Evolutionary conservation across 2,113 vertebrate species (phyloP).

Genomic region (Cariama cristata): DNA sequence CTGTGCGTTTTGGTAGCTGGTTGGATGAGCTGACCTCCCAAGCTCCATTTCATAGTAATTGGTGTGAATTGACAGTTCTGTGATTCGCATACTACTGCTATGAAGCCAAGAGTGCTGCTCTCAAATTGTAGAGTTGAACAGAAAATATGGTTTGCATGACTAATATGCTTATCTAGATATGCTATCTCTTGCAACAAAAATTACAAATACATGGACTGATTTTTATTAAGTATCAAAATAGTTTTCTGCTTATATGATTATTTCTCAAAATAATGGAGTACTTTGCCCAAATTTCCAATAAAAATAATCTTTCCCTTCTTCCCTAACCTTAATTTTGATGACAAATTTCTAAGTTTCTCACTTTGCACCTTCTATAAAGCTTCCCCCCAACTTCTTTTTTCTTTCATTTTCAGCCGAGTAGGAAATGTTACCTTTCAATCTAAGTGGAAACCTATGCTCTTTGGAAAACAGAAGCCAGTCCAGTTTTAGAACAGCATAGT

Average conservation of each 20-base stretch:
- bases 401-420: not conserved
- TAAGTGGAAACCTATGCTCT: not conserved
- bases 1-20: not conserved
- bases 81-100: not conserved
- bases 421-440: not conserved
- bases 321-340: not conserved
- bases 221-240: slow-evolving; percentile 1
- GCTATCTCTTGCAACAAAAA: not conserved
- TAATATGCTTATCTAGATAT: not conserved
- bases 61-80: not conserved
- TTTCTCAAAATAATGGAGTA: not conserved
- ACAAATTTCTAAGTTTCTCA: not conserved
- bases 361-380: not conserved
- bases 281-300: not conserved
- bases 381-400: not conserved
- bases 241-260: not conserved
- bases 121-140: not conserved
- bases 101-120: not conserved
- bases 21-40: not conserved
- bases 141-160: slow-evolving; percentile 9
- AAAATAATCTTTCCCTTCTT: not conserved
- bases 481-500: not conserved
- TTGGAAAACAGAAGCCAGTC: not conserved
- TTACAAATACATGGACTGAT: not conserved
- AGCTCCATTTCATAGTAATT: not conserved